Conservation (phyloP, 1,140 invertebrate genomes). For the Popillia japonica region DNA sequence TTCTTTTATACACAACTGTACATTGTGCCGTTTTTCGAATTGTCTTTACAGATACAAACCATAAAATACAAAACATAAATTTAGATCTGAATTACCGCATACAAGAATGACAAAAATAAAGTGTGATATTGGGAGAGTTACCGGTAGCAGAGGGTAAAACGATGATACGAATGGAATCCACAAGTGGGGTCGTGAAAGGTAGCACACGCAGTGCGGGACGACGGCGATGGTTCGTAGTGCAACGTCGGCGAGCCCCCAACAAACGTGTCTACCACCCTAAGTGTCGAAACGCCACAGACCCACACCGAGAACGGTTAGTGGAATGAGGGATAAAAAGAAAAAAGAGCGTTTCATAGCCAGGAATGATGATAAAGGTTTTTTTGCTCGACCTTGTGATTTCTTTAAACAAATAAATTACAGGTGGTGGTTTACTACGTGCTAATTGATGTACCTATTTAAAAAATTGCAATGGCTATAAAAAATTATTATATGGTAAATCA, state of each 20-base stretch:
- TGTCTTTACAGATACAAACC: neutral
- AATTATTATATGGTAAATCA: neutral
- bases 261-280: neutral
- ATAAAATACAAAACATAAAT: neutral
- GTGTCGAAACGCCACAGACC: slow-evolving; percentile 20
- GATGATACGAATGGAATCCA: slow-evolving; percentile 23
- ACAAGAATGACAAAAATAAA: slow-evolving; percentile 9
- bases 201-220: neutral
- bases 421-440: neutral
- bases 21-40: too few species aligned
- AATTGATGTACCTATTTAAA: neutral
- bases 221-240: neutral
- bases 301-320: neutral
- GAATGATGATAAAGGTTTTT: slow-evolving; percentile 3
- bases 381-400: neutral
- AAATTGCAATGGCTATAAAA: neutral
- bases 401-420: slow-evolving; percentile 19
- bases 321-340: neutral
- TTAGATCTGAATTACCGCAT: neutral
- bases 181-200: slow-evolving; percentile 3
- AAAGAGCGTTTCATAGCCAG: neutral
- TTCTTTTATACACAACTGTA: too few species aligned
- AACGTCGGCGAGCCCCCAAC: neutral
- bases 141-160: slow-evolving; percentile 9
- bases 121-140: slow-evolving; percentile 12